Conservation (phyloP, 2,113 vertebrate species). For the Charadrius vociferus region DNA sequence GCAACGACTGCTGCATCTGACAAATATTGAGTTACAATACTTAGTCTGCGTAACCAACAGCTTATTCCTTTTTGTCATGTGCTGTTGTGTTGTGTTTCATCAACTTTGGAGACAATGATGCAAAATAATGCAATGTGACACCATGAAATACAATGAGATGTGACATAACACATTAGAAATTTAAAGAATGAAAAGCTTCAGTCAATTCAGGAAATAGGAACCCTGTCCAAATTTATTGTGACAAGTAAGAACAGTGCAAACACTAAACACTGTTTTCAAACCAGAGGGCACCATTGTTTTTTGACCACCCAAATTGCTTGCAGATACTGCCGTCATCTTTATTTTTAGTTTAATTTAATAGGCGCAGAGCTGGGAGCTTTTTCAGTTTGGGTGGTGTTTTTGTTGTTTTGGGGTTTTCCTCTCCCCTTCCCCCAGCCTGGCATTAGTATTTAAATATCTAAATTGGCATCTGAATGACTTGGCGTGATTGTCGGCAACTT, state of each 20-base stretch:
- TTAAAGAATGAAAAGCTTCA: slow-evolving; percentile 59
- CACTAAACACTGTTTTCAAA: slow-evolving; percentile 54
- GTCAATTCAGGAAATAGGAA: slow-evolving; percentile 39
- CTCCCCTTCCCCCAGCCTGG: not conserved
- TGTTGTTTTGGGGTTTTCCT: slow-evolving; percentile 1
- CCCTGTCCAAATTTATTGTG: slow-evolving; percentile 48
- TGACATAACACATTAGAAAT: slow-evolving; percentile 65
- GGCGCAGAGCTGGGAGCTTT: not conserved
- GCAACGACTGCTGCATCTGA: not conserved
- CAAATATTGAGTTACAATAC: not conserved
- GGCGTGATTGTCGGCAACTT: slow-evolving; percentile 10
- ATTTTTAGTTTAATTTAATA: slow-evolving; percentile 45
- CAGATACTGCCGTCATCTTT: slow-evolving; percentile 43
- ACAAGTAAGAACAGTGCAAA: slow-evolving; percentile 46
- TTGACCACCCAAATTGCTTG: slow-evolving; percentile 50
- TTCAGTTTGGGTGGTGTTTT: not conserved
- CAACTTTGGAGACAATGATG: not conserved
- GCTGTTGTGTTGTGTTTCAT: slow-evolving; percentile 50
- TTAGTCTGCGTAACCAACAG: not conserved
- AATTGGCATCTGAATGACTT: slow-evolving; percentile 43
- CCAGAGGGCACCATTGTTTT: slow-evolving; percentile 37
- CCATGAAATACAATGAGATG: slow-evolving; percentile 52
- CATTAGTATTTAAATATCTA: slow-evolving; percentile 53
- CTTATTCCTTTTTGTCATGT: slow-evolving; percentile 13
- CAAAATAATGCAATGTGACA: slow-evolving; percentile 46